Base-by-base conservation (phyloP, 1,140 invertebrate genomes). In the Platyura marginata region DNA sequence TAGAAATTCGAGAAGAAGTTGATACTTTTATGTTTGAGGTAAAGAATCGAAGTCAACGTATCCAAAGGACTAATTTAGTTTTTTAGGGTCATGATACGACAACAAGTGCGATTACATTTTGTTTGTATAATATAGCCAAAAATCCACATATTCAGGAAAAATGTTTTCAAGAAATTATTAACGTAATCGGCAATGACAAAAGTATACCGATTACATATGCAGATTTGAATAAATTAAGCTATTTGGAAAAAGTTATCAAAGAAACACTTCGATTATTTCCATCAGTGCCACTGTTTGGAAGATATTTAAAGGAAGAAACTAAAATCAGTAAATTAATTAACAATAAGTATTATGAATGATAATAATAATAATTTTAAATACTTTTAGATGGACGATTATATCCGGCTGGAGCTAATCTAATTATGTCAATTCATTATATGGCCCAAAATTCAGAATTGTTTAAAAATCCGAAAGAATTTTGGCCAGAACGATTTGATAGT, bases 1-100 rank as follows among this genome's bases (percentile, higher is more conserved):
- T 68, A 11, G 76, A 79, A 49, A 76, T 88, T 13, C 60, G 71
- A 42, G 74, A 81, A 61, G 75, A 80, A 65, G 77, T 81, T 1
- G 73, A 79, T 46, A 82, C 79, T 1, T 82, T 83, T 48, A 77
- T 81, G 71, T 81, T 81, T 56, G 79, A 75, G 65, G 82, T 83
- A 45, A 54, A 49, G 53, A 32, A 11, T 21, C 44, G n/a, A n/a
- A n/a, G n/a, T n/a, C n/a, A n/a, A 15, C 15, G 22, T 45, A 9
- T 11, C 9, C 34, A 18, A 36, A 36, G 4, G 9, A 6, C 16
- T 36, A 36, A 9, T 5, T 8, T 3, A 19, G 37, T 21, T 39
- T 8, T 10, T 39, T 20, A 39, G 61, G 66, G 64, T 2, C 64
- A 69, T 22, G 79, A 83, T 46, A 81, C 79, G 13, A 80, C 78